Evolutionary conservation across 1,140 invertebrate species (phyloP).

Genomic region (Drosophila trapezifrons): DNA sequence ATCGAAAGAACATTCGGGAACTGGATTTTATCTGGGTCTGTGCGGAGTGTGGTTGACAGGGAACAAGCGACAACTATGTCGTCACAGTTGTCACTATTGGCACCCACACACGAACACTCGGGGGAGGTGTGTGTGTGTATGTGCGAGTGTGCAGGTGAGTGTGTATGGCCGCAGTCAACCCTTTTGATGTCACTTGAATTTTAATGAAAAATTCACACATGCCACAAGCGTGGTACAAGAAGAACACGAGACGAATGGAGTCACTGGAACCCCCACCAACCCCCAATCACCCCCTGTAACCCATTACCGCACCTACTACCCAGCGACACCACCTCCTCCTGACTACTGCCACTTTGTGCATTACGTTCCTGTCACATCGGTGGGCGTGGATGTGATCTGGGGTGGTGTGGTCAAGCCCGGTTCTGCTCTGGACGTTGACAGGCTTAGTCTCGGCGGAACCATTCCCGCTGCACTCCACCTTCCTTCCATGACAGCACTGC

Average conservation of each 20-base stretch:
- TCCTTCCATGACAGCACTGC: background rate
- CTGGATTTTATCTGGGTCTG: background rate
- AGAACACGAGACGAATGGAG: constrained; percentile 40
- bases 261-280: background rate
- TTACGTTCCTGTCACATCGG: constrained; percentile 57
- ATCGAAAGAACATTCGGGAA: background rate
- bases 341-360: constrained; percentile 37
- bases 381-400: constrained; percentile 35
- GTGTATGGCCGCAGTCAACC: constrained; percentile 66
- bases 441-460: constrained; percentile 59
- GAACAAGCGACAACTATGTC: constrained; percentile 78
- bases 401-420: constrained; percentile 62
- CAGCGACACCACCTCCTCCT: background rate
- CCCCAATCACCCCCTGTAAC: background rate
- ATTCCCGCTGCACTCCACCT: constrained; percentile 16
- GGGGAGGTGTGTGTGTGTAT: constrained; percentile 3
- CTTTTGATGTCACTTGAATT: constrained; percentile 83
- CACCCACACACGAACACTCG: constrained; percentile 47
- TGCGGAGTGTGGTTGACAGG: constrained; percentile 55
- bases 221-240: constrained; percentile 76
- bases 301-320: background rate
- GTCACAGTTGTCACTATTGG: constrained; percentile 81
- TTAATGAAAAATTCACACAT: constrained; percentile 83
- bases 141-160: background rate
- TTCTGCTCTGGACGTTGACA: constrained; percentile 65